phyloP scores from a whole-genome alignment of 2,113 vertebrate genomes.

The Canis aureus region DNA sequence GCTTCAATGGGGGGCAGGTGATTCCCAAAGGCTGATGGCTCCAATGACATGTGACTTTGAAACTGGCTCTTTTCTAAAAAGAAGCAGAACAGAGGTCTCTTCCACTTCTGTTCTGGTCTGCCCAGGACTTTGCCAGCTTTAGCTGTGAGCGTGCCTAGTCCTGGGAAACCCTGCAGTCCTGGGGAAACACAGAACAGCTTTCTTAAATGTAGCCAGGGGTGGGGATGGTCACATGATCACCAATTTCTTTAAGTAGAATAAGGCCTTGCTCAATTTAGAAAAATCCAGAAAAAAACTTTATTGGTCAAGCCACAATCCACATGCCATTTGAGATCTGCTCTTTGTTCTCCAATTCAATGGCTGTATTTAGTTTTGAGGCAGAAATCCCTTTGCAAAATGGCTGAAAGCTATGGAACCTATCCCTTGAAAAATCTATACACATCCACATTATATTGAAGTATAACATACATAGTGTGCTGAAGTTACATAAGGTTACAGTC shows the following conservation, averaged over 20 bases:
- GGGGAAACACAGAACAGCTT: neutral
- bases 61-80: conserved; percentile 12
- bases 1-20: neutral
- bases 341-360: neutral
- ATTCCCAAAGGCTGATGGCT: conserved; percentile 33
- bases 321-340: neutral
- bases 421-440: neutral
- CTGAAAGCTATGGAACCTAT: neutral
- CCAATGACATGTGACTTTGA: neutral
- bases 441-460: neutral
- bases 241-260: conserved; percentile 14
- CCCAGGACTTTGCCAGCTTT: neutral
- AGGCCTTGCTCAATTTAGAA: neutral
- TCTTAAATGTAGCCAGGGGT: neutral
- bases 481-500: neutral
- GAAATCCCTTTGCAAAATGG: neutral
- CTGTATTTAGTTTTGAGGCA: neutral
- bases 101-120: neutral
- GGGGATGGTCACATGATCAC: neutral
- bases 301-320: neutral
- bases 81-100: neutral
- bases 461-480: neutral
- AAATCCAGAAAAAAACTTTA: neutral
- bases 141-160: neutral
- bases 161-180: neutral